Base-by-base conservation (phyloP, 2,797 vertebrate genomes). In the Crenuchus spilurus region DNA sequence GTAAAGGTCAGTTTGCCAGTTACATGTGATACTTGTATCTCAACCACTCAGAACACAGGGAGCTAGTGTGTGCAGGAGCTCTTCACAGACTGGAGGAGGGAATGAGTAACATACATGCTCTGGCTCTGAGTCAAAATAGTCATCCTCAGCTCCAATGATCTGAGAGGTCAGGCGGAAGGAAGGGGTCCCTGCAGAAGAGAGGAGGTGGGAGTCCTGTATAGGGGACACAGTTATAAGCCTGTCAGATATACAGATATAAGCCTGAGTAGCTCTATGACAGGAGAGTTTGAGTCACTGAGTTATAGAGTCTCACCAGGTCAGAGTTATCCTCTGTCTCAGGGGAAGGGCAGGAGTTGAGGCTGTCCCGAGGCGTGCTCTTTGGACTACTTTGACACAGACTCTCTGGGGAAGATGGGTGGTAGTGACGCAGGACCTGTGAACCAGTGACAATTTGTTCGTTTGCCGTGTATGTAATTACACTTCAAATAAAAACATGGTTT, bases 91-190 rank as follows among this genome's bases (percentile, higher is more conserved):
- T n/a, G n/a, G n/a, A n/a, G n/a, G n/a, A n/a, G 4, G 13, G 13
- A 1, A 77, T 42, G 10, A 20, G 2, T 41, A 61, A 1, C 2
- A 70, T 85, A 99, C 96, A 95, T 97, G 96, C 79, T 98, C 96
- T 80, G 96, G 95, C 78, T 99, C 96, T 1, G 93, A 92, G 85
- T 95, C 94, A 88, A 99, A 99, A 83, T 96, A 95, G 5, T 97
- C 96, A 39, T 99, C 96, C 86, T 99, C 96, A 74, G 95, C 96
- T 76, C 96, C 95, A 71, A 97, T 97, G 80, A 99, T 98, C 77
- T 94, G 94, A 6, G 94, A 91, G 58, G 90, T 84, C 18, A 89
- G 60, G 2, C 91, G 91, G 58, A 89, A 90, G 1, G 92, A 90
- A 31, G 95, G 94, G 70, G 92, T 95, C 60, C 92, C 93, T 18